These are phyloP conservation scores for Diaprepes abbreviatus DNA, from an alignment of 2,888 invertebrate species.

Conservation along the genomic window DNA sequence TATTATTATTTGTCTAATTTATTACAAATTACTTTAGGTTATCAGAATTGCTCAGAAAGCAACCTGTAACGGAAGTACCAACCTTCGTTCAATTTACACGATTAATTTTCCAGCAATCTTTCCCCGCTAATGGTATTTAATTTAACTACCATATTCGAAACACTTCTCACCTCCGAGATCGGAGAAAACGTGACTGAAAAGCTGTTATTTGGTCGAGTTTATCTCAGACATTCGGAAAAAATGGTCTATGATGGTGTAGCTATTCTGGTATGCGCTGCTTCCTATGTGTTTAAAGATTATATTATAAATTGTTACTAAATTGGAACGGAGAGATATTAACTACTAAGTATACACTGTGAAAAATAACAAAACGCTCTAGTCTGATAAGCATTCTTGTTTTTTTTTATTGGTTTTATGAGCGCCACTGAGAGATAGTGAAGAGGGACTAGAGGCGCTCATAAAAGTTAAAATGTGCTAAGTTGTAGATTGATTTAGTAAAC, in stretches of 20 bases:
- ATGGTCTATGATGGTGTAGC: constrained; percentile 12
- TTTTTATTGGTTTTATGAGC: neutral
- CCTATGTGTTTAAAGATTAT: constrained; percentile 31
- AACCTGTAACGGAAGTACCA: neutral
- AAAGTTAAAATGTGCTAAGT: neutral
- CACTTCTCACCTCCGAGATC: constrained; percentile 32
- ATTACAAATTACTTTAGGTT: no score
- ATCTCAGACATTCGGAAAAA: constrained; percentile 25
- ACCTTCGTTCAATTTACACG: neutral
- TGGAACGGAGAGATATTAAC: constrained; percentile 18
- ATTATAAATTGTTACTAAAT: constrained; percentile 11
- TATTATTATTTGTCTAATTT: no score
- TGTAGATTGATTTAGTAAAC: no score
- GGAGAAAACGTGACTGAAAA: constrained; percentile 33
- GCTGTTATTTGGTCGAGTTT: constrained; percentile 41
- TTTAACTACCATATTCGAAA: constrained; percentile 33
- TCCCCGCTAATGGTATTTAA: constrained; percentile 29
- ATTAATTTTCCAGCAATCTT: constrained; percentile 3
- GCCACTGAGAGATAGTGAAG: neutral
- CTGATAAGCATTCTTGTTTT: neutral
- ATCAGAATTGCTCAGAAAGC: neutral
- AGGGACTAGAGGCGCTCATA: neutral
- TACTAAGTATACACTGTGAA: constrained; percentile 9
- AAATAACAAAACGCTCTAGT: neutral
- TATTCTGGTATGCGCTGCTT: constrained; percentile 34